phyloP scores from a whole-genome alignment of 64 coral and sea anemone genomes.

The Montipora efflorescens region DNA sequence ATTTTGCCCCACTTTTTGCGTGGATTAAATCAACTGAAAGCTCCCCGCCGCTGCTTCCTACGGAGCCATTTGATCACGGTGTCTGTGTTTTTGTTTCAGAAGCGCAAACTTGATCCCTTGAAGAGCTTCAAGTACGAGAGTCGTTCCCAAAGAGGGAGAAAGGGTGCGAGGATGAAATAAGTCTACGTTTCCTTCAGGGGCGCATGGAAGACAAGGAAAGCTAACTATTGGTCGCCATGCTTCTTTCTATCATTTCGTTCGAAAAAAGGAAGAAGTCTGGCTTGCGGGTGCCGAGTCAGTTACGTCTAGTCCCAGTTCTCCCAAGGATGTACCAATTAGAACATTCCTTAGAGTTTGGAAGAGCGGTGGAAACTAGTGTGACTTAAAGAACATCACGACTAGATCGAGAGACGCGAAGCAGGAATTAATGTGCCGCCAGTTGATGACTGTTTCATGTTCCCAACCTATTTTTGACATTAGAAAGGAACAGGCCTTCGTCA shows the following conservation, averaged over 20 bases:
- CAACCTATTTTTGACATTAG: too few relatives aligned
- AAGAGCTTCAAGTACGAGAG: slow-evolving; percentile 25
- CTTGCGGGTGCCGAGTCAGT: not conserved
- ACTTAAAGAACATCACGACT: not conserved
- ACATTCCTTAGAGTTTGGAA: not conserved
- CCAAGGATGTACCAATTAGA: not conserved
- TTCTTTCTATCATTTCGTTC: not conserved
- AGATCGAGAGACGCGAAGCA: too few relatives aligned
- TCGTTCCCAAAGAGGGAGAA: not conserved
- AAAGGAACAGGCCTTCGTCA: too few relatives aligned
- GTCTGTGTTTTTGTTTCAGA: not conserved
- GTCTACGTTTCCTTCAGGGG: not conserved
- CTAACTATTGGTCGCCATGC: not conserved
- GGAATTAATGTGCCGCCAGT: too few relatives aligned
- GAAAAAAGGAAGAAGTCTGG: not conserved
- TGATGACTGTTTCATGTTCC: too few relatives aligned
- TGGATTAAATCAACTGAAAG: too few relatives aligned
- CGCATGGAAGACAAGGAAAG: not conserved
- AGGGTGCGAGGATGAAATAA: not conserved
- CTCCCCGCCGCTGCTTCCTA: not conserved
- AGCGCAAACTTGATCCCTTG: slow-evolving; percentile 37
- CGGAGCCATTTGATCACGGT: not conserved
- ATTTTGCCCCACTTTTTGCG: too few relatives aligned
- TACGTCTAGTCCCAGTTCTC: not conserved
- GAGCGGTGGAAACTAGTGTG: not conserved